Evolutionary conservation across 2,797 vertebrate species (phyloP).

Genomic region (Anomalospiza imberbis): DNA sequence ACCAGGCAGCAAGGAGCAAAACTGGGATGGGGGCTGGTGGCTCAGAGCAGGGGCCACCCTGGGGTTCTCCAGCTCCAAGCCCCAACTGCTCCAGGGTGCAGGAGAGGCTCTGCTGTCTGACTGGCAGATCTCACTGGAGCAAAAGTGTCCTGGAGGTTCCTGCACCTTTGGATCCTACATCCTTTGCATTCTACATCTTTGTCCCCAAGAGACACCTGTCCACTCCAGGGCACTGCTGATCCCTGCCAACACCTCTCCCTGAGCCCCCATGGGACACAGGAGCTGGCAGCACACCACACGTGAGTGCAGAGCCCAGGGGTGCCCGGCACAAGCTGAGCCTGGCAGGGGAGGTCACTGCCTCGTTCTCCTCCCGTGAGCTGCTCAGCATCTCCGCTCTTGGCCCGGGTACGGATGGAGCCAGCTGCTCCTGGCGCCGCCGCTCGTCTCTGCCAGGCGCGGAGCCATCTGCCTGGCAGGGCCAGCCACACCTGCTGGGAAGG

Average conservation of each 20-base stretch:
- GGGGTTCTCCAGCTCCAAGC: not conserved
- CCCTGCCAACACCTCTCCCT: not conserved
- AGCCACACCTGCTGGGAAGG: constrained; percentile 64
- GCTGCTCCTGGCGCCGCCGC: constrained; percentile 52
- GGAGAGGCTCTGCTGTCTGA: not conserved
- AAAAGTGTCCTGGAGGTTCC: not conserved
- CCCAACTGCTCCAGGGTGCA: not conserved
- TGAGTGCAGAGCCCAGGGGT: not conserved
- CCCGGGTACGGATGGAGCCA: not conserved
- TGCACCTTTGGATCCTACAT: not conserved
- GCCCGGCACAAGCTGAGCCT: not conserved
- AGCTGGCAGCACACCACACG: accelerated
- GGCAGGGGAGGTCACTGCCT: not conserved
- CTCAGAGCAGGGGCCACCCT: not conserved
- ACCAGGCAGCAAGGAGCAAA: not conserved
- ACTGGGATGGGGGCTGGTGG: not conserved
- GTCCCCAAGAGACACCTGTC: not conserved
- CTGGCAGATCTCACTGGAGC: not conserved
- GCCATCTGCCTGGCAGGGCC: constrained; percentile 63
- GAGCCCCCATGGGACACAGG: not conserved
- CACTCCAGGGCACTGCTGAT: accelerated
- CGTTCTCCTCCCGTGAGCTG: not conserved
- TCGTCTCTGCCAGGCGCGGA: constrained; percentile 27
- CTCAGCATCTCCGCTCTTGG: constrained; percentile 25
- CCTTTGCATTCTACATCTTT: not conserved